Evolutionary conservation across 2,888 invertebrate species (phyloP).

Genomic region (Gastrophysa polygoni): DNA sequence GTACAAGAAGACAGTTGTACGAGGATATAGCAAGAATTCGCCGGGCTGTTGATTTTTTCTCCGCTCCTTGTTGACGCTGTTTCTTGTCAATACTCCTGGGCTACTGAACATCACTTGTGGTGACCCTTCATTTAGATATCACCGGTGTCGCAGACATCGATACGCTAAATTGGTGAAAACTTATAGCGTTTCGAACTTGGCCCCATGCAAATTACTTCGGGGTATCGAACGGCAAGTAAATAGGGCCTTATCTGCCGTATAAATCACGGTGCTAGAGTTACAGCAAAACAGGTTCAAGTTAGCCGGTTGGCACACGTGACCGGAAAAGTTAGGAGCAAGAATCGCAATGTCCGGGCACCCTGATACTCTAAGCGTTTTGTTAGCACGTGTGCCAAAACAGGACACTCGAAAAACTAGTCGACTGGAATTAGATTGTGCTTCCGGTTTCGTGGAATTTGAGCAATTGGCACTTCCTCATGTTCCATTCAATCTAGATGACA

Average conservation of each 20-base stretch:
- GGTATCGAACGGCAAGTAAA: slow-evolving; percentile 28
- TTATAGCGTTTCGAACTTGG: slow-evolving; percentile 28
- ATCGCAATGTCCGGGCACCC: not conserved
- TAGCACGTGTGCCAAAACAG: slow-evolving; percentile 26
- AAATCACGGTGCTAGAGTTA: slow-evolving; percentile 28
- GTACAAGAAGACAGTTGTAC: no score
- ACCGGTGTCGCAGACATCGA: slow-evolving; percentile 19
- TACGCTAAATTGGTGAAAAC: slow-evolving; percentile 28
- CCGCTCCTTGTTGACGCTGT: no score
- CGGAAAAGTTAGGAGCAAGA: not conserved
- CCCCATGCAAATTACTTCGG: slow-evolving; percentile 30
- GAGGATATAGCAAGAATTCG: no score
- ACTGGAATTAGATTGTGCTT: not conserved
- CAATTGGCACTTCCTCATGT: not conserved
- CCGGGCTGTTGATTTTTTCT: no score
- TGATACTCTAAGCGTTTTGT: not conserved
- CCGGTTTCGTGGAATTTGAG: not conserved
- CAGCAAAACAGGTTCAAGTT: slow-evolving; percentile 20
- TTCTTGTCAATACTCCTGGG: no score
- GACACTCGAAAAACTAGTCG: slow-evolving; percentile 3
- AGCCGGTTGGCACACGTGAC: slow-evolving; percentile 23
- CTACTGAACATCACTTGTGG: no score
- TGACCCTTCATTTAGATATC: no score
- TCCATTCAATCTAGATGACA: no score
- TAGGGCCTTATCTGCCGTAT: slow-evolving; percentile 30